Base-by-base conservation (phyloP, 2,888 invertebrate genomes). In the Iphiclides podalirius region DNA sequence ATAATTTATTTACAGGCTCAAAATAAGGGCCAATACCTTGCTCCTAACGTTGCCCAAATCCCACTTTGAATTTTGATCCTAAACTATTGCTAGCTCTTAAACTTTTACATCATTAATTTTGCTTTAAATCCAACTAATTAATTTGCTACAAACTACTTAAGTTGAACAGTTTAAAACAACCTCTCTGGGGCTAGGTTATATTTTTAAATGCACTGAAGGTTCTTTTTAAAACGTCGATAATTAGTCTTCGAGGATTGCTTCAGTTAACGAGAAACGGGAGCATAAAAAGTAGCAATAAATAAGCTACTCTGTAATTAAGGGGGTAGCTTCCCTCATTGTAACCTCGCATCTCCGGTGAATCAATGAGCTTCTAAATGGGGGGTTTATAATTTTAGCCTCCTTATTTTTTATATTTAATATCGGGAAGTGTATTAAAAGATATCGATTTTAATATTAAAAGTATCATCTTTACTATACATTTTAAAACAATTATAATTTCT, bases 211-310 rank as follows among this genome's bases (percentile, higher is more conserved):
- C 20, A 46, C 34, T 38, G 36, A 23, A 42, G 38, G 40, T 55
- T 39, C 41, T 56, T 57, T 74, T 70, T 58, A 61, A 61, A 64
- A 64, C 60, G 68, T 63, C 65, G 65, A 75, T 77, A 77, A 78
- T 78, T 73, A 73, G 61, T 61, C 63, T 59, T 58, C 63, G 59
- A 66, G 69, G 69, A 73, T 72, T 64, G 68, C 70, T 70, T 72
- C 43, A 47, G 40, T 73, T 67, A 57, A 53, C 57, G 58, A 59
- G 57, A 55, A 60, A 63, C 61, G 60, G 60, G 47, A 57, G 57
- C 59, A 63, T 65, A 69, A 74, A 73, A 71, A 67, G 54, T 51
- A 57, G 52, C 61, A 55, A 67, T 70, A 71, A 64, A 67, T 68
- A 67, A 70, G 61, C 60, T 67, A 42, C 61, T 56, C 34, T 54